phyloP scores from a whole-genome alignment of 1,140 invertebrate species.

The Parasteatoda tepidariorum region DNA sequence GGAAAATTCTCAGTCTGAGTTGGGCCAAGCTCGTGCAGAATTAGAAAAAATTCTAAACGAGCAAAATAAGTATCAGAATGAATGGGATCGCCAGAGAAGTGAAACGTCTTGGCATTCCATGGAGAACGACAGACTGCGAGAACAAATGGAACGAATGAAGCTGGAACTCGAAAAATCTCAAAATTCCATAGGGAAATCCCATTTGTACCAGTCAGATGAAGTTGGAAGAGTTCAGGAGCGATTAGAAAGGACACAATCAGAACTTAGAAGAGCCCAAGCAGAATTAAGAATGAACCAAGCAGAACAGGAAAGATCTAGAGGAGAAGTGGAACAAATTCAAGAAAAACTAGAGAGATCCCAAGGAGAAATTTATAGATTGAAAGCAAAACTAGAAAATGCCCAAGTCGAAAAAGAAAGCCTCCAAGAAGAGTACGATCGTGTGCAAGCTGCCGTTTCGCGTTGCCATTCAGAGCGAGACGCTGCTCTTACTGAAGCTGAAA shows the following conservation, averaged over 20 bases:
- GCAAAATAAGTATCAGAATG: constrained; percentile 60
- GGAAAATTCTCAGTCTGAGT: constrained; percentile 90
- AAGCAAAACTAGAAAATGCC: constrained; percentile 92
- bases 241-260: constrained; percentile 84
- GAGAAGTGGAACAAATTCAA: constrained; percentile 85
- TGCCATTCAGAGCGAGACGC: constrained; percentile 91
- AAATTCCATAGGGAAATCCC: constrained; percentile 34
- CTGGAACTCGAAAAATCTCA: constrained; percentile 31
- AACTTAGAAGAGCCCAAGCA: constrained; percentile 85
- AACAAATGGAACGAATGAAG: constrained; percentile 63
- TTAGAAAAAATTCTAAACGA: constrained; percentile 90
- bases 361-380: constrained; percentile 92
- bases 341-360: constrained; percentile 94
- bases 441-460: constrained; percentile 70
- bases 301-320: constrained; percentile 85
- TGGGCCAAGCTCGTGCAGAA: constrained; percentile 93
- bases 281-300: constrained; percentile 77
- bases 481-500: constrained; percentile 85
- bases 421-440: constrained; percentile 83
- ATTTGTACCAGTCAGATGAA: constrained; percentile 61
- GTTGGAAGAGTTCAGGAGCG: constrained; percentile 76
- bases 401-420: constrained; percentile 92
- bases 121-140: constrained; percentile 82
- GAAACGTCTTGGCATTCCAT: constrained; percentile 80
- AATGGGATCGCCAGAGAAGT: constrained; percentile 63